phyloP scores from a whole-genome alignment of 1,140 invertebrate genomes.

The Ylistrum balloti region DNA sequence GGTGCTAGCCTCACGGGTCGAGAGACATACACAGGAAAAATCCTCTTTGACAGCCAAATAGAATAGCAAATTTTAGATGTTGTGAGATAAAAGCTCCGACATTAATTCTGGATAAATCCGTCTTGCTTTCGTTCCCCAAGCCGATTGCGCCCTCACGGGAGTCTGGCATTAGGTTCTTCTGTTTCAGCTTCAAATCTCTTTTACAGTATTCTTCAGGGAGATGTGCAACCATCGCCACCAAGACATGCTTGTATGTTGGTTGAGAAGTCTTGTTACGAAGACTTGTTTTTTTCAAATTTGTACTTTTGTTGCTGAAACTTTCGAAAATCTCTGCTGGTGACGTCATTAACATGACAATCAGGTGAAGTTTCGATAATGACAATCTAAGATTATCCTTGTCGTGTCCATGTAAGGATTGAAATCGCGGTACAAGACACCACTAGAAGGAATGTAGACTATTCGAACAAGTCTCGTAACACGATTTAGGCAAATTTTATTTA shows the following conservation, averaged over 20 bases:
- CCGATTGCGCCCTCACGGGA: neutral
- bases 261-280: neutral
- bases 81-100: constrained; percentile 1
- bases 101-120: constrained; percentile 29
- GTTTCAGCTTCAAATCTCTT: neutral
- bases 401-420: too few relatives aligned
- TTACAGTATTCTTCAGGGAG: neutral
- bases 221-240: neutral
- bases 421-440: too few relatives aligned
- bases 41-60: constrained; percentile 38
- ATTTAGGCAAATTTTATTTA: too few relatives aligned
- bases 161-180: constrained; percentile 19
- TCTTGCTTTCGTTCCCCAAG: constrained; percentile 13
- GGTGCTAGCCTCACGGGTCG: constrained; percentile 26
- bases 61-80: constrained; percentile 39
- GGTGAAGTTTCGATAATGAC: neutral
- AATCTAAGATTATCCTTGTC: neutral
- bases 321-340: neutral
- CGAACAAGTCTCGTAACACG: too few relatives aligned
- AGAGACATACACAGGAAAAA: constrained; percentile 4
- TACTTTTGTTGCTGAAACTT: neutral
- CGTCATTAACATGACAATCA: constrained; percentile 2
- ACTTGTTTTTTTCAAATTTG: neutral
- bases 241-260: neutral
- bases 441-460: too few relatives aligned